Conservation (phyloP, 2,888 invertebrate species). For the Coleophora flavipennella region DNA sequence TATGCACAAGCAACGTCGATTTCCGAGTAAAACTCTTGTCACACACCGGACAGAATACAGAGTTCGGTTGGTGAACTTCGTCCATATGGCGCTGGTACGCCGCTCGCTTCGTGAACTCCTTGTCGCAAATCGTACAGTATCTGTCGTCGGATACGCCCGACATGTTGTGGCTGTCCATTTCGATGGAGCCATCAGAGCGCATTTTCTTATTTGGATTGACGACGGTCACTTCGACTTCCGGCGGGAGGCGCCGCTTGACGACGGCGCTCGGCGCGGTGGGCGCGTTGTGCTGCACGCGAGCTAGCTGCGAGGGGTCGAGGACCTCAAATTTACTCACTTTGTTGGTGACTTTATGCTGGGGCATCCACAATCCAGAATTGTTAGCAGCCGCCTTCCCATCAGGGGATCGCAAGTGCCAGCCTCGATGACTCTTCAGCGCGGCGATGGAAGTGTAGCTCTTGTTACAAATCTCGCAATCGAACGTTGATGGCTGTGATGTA, state of each 20-base stretch:
- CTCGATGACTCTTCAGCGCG: constrained; percentile 77
- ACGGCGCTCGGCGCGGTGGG: constrained; percentile 28
- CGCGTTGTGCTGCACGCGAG: constrained; percentile 35
- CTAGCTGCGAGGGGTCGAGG: constrained; percentile 41
- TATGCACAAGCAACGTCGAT: constrained; percentile 75
- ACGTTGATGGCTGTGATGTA: constrained; percentile 49
- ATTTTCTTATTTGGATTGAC: constrained; percentile 65
- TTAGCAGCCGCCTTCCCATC: constrained; percentile 68
- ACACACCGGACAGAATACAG: constrained; percentile 75
- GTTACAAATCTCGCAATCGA: constrained; percentile 77
- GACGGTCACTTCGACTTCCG: constrained; percentile 66
- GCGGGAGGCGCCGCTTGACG: constrained; percentile 57
- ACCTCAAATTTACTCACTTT: constrained; percentile 68
- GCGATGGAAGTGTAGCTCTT: constrained; percentile 77
- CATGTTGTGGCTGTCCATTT: constrained; percentile 45
- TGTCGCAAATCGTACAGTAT: constrained; percentile 74
- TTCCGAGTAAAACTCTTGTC: constrained; percentile 75
- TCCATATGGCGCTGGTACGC: constrained; percentile 75
- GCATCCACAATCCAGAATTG: constrained; percentile 68
- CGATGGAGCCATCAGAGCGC: constrained; percentile 59
- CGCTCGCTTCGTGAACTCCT: constrained; percentile 74
- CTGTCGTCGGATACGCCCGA: constrained; percentile 57
- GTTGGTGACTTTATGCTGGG: constrained; percentile 65
- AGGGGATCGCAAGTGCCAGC: constrained; percentile 77
- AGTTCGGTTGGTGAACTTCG: constrained; percentile 67